Evolutionary conservation across 2,797 vertebrate species (phyloP).

Genomic region (Sternarchorhynchus goeldii): DNA sequence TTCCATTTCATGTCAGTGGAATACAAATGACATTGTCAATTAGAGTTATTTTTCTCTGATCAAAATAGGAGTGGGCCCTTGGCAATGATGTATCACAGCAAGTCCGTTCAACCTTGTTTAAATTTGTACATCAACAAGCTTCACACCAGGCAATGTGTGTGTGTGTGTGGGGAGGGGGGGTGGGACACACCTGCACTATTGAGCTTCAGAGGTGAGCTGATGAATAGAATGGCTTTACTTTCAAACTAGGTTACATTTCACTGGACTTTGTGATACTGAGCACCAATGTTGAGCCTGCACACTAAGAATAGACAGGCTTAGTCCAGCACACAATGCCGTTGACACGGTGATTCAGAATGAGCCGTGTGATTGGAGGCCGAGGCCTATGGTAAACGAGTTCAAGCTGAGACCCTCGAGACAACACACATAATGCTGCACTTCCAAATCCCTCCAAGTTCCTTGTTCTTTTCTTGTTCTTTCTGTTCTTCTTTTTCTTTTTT

Average conservation of each 20-base stretch:
- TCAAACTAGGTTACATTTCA: slow-evolving; percentile 51
- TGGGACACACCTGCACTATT: slow-evolving; percentile 17
- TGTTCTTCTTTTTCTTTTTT: background rate
- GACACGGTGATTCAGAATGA: slow-evolving; percentile 51
- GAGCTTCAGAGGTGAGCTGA: slow-evolving; percentile 41
- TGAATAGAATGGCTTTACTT: slow-evolving; percentile 44
- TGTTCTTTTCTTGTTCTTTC: slow-evolving; percentile 29
- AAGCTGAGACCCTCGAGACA: slow-evolving; percentile 52
- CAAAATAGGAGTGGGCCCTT: background rate
- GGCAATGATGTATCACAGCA: too few relatives aligned
- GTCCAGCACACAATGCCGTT: slow-evolving; percentile 51
- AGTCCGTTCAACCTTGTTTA: slow-evolving; percentile 21
- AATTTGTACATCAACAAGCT: slow-evolving; percentile 22
- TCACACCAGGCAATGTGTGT: slow-evolving; percentile 20
- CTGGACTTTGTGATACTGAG: slow-evolving; percentile 42
- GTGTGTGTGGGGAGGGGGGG: background rate
- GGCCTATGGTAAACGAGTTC: slow-evolving; percentile 54
- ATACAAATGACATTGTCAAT: background rate
- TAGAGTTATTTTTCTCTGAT: background rate
- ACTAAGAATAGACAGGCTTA: slow-evolving; percentile 56
- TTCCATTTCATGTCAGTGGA: too few relatives aligned
- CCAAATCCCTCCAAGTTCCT: slow-evolving; percentile 45
- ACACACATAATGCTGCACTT: slow-evolving; percentile 45
- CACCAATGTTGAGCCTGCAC: slow-evolving; percentile 46
- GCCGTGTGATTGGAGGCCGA: slow-evolving; percentile 49